phyloP scores from a whole-genome alignment of 2,113 vertebrate species.

The Protomyctophum bolini region DNA sequence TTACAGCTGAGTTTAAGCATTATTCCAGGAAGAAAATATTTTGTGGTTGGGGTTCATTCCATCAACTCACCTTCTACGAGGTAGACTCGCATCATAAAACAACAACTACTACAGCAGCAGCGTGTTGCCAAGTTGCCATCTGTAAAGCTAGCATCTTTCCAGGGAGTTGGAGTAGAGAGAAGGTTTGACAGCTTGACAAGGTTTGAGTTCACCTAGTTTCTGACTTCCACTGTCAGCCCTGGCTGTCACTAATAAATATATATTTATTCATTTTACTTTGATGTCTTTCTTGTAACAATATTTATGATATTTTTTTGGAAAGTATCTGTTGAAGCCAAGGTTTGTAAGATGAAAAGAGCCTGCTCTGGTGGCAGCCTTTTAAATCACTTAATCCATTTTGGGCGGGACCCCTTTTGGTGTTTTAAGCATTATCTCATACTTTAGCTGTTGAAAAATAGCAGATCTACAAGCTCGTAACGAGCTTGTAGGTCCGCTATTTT shows the following conservation, averaged over 20 bases:
- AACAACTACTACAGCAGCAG: slow-evolving; percentile 44
- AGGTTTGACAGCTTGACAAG: slow-evolving; percentile 36
- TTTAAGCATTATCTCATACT: too few relatives aligned
- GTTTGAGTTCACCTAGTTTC: slow-evolving; percentile 55
- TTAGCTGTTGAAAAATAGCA: too few relatives aligned
- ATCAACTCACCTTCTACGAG: slow-evolving; percentile 17
- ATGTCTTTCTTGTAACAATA: slow-evolving; percentile 33
- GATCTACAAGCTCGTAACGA: too few relatives aligned
- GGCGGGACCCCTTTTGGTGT: too few relatives aligned
- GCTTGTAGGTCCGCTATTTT: too few relatives aligned
- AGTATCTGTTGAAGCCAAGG: slow-evolving; percentile 3
- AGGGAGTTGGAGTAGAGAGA: slow-evolving; percentile 25
- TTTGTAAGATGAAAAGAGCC: slow-evolving; percentile 11
- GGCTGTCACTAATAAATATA: slow-evolving; percentile 12
- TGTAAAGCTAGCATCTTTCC: slow-evolving; percentile 41
- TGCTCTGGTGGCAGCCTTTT: slow-evolving; percentile 1
- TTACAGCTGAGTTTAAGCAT: background rate
- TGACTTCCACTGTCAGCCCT: slow-evolving; percentile 16
- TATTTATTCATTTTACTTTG: slow-evolving; percentile 19
- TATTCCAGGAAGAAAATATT: slow-evolving; percentile 13
- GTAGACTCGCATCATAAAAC: slow-evolving; percentile 15
- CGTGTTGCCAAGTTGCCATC: slow-evolving; percentile 12
- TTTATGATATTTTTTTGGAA: slow-evolving; percentile 17
- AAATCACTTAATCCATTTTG: too few relatives aligned
- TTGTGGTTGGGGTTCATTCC: slow-evolving; percentile 17